Evolutionary conservation across 2,888 invertebrate genomes (phyloP).

Genomic region (Halictus ligatus): DNA sequence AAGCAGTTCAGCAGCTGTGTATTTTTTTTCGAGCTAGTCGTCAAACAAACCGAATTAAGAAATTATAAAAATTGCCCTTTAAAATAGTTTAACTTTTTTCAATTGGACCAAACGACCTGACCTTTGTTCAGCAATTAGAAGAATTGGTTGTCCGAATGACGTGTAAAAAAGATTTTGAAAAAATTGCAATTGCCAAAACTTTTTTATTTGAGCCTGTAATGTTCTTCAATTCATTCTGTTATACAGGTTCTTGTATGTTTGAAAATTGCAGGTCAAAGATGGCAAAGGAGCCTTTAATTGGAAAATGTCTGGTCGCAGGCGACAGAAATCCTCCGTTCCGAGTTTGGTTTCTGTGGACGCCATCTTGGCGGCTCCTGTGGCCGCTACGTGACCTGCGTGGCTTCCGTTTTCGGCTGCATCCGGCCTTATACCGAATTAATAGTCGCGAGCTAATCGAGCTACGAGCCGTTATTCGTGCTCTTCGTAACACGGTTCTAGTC

Average conservation of each 20-base stretch:
- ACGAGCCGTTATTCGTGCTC: slow-evolving; percentile 56
- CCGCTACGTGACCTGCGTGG: slow-evolving; percentile 72
- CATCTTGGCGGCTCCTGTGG: slow-evolving; percentile 32
- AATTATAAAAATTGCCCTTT: not conserved
- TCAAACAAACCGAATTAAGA: not conserved
- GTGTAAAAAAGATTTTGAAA: no score
- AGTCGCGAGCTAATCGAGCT: slow-evolving; percentile 58
- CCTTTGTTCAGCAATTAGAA: no score
- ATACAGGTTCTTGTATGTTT: not conserved
- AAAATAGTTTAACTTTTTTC: no score
- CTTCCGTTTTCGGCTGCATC: slow-evolving; percentile 76
- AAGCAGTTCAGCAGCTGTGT: not conserved
- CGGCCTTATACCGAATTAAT: slow-evolving; percentile 66
- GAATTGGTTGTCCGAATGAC: no score
- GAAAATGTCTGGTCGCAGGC: not conserved
- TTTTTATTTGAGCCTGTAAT: no score
- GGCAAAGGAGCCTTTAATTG: not conserved
- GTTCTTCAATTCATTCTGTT: no score
- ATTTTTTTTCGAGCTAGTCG: not conserved
- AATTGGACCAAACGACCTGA: no score
- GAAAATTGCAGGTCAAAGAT: not conserved
- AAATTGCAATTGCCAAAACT: no score
- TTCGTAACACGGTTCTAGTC: slow-evolving; percentile 32
- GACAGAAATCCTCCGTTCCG: slow-evolving; percentile 25
- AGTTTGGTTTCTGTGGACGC: slow-evolving; percentile 25